Percentiles rank a stretch among this genome's conserved stretches.
Evolutionary conservation across 37 sponge, comb jelly and placozoan species (phyloP).

Genomic region (Amphimedon queenslandica): DNA sequence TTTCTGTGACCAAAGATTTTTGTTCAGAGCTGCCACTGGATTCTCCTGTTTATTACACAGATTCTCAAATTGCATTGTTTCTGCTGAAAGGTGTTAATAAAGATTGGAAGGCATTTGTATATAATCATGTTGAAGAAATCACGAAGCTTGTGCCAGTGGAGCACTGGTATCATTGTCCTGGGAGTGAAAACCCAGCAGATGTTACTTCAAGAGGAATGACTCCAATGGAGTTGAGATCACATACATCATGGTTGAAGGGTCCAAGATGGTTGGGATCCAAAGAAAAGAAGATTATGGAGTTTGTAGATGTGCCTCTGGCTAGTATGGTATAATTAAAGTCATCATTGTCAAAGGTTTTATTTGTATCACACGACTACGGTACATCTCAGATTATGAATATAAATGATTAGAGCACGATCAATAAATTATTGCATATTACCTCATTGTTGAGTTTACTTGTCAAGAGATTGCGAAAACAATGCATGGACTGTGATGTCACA

Average conservation of each 20-base stretch:
- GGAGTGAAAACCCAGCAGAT: slow-evolving; percentile 10
- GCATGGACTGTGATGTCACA: no score
- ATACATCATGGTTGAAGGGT: neutral
- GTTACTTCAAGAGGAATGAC: slow-evolving; percentile 1
- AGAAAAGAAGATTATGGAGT: no score
- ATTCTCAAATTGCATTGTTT: slow-evolving; percentile 2
- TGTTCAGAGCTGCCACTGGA: neutral
- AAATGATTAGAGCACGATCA: no score
- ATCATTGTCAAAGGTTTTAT: no score
- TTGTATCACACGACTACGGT: no score
- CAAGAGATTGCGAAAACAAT: no score
- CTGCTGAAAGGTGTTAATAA: neutral
- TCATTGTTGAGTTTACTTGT: no score
- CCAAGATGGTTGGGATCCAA: slow-evolving; percentile 9
- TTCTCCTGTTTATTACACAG: slow-evolving; percentile 2
- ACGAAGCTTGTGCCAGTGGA: neutral
- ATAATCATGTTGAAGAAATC: slow-evolving; percentile 2
- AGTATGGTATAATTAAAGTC: no score
- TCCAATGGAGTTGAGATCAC: neutral
- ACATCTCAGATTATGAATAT: no score
- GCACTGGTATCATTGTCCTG: slow-evolving; percentile 5
- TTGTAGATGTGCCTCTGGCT: no score
- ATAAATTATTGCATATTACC: no score
- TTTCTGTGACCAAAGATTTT: neutral
- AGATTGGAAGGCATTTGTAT: slow-evolving; percentile 7